Conservation (phyloP, 35 echinoderm and acorn worm species). For the Chiridota heheva region DNA sequence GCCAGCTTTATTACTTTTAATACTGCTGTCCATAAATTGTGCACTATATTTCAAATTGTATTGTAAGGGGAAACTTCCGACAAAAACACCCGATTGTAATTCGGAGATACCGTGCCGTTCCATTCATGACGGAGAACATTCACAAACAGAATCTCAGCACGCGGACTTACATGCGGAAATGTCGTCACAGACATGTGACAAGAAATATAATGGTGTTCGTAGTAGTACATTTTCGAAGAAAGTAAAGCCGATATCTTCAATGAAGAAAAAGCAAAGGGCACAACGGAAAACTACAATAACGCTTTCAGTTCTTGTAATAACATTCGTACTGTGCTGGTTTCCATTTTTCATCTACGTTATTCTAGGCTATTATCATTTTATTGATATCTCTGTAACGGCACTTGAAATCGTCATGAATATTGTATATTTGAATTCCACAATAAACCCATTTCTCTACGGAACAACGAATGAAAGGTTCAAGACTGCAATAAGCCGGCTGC, state of each 20-base stretch:
- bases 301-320: not conserved
- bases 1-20: conserved; percentile 9
- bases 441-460: conserved; percentile 34
- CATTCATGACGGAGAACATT: not conserved
- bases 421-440: conserved; percentile 6
- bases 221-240: conserved; percentile 3
- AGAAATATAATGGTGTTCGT: not conserved
- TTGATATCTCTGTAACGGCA: not conserved
- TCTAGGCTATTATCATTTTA: conserved; percentile 15
- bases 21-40: conserved; percentile 3
- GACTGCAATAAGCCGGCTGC: not conserved
- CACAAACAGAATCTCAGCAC: not conserved
- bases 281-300: conserved; percentile 23
- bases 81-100: not conserved
- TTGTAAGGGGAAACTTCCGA: not conserved
- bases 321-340: conserved; percentile 29
- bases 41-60: conserved; percentile 25
- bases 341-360: conserved; percentile 30
- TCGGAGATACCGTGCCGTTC: not conserved
- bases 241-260: not conserved
- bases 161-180: not conserved
- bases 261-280: not conserved
- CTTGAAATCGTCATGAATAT: conserved; percentile 12
- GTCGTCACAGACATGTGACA: not conserved
- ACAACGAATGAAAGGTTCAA: conserved; percentile 11